A percentile compares a stretch with the other conserved stretches of the same genome.
phyloP scores from a whole-genome alignment of 1,140 invertebrate genomes.

The Orussus abietinus region DNA sequence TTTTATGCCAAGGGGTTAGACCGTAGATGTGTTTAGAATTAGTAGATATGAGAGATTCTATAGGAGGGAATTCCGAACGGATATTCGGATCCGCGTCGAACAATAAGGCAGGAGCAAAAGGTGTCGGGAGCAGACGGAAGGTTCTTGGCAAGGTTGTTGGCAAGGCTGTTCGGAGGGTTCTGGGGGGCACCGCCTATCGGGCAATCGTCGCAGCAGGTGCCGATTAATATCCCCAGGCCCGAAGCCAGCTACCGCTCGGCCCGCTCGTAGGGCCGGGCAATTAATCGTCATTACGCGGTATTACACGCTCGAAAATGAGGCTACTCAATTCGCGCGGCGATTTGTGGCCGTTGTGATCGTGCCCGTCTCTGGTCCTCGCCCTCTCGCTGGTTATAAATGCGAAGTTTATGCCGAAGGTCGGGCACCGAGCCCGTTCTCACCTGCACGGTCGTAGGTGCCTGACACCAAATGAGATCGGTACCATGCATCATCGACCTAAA shows the following conservation, averaged over 20 bases:
- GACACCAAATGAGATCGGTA: constrained; percentile 37
- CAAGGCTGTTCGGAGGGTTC: too few species aligned
- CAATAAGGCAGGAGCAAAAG: too few species aligned
- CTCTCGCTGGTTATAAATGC: constrained; percentile 28
- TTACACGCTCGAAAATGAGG: constrained; percentile 26
- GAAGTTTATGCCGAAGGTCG: constrained; percentile 32
- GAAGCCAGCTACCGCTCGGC: too few species aligned
- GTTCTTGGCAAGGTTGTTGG: too few species aligned
- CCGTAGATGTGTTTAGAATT: too few species aligned
- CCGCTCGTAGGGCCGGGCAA: constrained; percentile 3
- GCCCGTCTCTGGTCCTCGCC: constrained; percentile 19
- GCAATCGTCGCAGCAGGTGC: not conserved
- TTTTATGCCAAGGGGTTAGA: too few species aligned
- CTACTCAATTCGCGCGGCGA: constrained; percentile 27
- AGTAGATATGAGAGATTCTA: too few species aligned
- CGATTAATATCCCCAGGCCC: too few species aligned
- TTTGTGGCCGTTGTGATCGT: constrained; percentile 17
- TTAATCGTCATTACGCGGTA: constrained; percentile 24
- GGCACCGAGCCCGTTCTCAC: constrained; percentile 29
- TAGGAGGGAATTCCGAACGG: too few species aligned
- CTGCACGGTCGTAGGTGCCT: constrained; percentile 29
- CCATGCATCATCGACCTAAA: constrained; percentile 32
- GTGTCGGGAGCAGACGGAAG: too few species aligned
- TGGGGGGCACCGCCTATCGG: too few species aligned
- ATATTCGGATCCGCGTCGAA: too few species aligned